A percentile compares a stretch with the other conserved stretches of the same genome.
These are phyloP conservation scores for Epinephelus fuscoguttatus DNA, from an alignment of 2,113 vertebrate genomes.

Conservation along the genomic window DNA sequence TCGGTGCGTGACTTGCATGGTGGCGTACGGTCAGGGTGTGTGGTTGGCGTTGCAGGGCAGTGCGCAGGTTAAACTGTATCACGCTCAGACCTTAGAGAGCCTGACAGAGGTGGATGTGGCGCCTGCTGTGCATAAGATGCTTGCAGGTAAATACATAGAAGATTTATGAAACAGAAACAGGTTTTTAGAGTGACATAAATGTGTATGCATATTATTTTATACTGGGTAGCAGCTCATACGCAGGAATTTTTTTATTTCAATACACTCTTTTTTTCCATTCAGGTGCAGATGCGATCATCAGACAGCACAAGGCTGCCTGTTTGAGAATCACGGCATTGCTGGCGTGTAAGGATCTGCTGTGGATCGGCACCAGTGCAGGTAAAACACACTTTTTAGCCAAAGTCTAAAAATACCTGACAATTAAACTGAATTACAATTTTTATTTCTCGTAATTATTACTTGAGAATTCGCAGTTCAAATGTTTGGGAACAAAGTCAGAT, in stretches of 20 bases:
- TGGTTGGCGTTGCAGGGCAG: slow-evolving; percentile 96
- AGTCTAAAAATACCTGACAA: background rate
- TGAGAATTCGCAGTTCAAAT: background rate
- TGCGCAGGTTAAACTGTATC: slow-evolving; percentile 95
- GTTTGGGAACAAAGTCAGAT: too few species aligned
- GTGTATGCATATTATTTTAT: background rate
- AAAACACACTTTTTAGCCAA: background rate
- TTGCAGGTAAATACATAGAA: slow-evolving; percentile 87
- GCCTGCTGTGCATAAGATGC: slow-evolving; percentile 98
- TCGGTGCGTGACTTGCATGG: slow-evolving; percentile 95
- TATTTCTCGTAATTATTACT: background rate
- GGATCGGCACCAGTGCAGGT: slow-evolving; percentile 96
- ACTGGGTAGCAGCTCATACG: background rate
- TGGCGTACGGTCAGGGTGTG: slow-evolving; percentile 90
- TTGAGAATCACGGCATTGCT: slow-evolving; percentile 95
- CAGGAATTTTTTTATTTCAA: too few species aligned
- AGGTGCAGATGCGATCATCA: slow-evolving; percentile 98
- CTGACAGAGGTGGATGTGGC: slow-evolving; percentile 95
- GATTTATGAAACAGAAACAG: background rate
- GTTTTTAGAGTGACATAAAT: background rate
- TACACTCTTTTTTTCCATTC: background rate
- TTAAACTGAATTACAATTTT: background rate
- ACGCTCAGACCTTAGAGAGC: slow-evolving; percentile 92
- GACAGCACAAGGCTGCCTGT: slow-evolving; percentile 98
- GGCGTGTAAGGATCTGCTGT: slow-evolving; percentile 95